These are phyloP conservation scores for Lymantria dispar DNA, from an alignment of 2,888 invertebrate genomes.

Conservation along the genomic window DNA sequence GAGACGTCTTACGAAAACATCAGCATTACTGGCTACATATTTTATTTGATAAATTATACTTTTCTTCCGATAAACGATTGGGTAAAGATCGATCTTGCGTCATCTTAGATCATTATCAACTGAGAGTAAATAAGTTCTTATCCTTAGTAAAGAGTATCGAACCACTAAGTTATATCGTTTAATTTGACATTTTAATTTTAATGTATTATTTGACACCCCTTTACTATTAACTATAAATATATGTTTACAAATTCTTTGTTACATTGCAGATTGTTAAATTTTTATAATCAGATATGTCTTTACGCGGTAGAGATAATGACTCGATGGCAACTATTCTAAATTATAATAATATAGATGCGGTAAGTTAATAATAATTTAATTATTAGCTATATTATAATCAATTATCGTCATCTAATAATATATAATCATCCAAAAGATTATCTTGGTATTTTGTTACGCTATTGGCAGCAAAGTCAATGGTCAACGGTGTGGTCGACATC, in stretches of 20 bases:
- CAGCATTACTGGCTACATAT: no score
- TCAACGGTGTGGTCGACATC: conserved; percentile 68
- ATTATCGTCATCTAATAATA: no score
- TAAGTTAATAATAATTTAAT: conserved; percentile 26
- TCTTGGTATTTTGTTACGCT: not conserved
- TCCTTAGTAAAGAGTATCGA: no score
- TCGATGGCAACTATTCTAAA: conserved; percentile 67
- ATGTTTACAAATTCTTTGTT: not conserved
- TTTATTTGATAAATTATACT: no score
- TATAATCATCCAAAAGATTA: not conserved
- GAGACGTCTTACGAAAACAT: no score
- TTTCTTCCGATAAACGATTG: no score
- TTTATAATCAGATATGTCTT: conserved; percentile 2
- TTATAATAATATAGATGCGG: conserved; percentile 57
- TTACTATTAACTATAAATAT: not conserved
- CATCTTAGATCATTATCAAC: no score
- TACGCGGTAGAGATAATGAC: conserved; percentile 1
- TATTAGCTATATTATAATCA: not conserved
- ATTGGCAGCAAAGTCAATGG: conserved; percentile 52
- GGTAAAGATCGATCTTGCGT: no score
- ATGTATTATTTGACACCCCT: not conserved
- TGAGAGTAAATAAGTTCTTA: no score
- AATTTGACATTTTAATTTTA: not conserved
- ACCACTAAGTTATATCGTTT: no score
- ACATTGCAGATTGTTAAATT: not conserved